phyloP scores from a whole-genome alignment of 2,888 invertebrate genomes.

The Esperia sulphurella region DNA sequence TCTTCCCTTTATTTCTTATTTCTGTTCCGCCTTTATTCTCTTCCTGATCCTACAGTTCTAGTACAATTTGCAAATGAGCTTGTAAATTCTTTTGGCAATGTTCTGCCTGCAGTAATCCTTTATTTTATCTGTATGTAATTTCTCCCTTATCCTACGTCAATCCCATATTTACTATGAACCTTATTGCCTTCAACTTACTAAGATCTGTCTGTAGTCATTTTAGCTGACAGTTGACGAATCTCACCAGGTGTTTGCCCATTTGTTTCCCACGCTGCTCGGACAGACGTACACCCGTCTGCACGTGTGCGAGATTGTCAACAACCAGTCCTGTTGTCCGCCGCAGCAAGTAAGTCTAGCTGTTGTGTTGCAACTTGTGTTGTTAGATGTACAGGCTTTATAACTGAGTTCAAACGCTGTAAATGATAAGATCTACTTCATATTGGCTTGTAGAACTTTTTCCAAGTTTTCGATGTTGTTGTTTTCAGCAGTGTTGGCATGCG shows the following conservation, averaged over 20 bases:
- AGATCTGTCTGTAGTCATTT: neutral
- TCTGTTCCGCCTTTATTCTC: no score
- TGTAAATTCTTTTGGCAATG: no score
- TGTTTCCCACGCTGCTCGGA: conserved; percentile 67
- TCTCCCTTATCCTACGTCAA: no score
- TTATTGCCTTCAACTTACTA: no score
- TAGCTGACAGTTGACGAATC: neutral
- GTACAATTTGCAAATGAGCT: no score
- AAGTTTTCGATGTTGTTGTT: neutral
- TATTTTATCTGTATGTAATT: no score
- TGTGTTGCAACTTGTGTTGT: conserved; percentile 13
- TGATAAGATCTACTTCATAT: neutral
- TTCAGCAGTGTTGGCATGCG: no score
- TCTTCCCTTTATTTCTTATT: no score
- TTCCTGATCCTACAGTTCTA: no score
- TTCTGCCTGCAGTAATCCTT: no score
- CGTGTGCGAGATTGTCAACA: conserved; percentile 92
- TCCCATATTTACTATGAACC: no score
- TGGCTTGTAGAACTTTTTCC: neutral
- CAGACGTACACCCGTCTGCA: conserved; percentile 95
- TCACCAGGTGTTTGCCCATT: conserved; percentile 57
- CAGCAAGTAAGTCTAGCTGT: conserved; percentile 59
- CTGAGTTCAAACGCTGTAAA: neutral
- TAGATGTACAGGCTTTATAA: neutral
- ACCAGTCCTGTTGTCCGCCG: conserved; percentile 90